phyloP scores from a whole-genome alignment of 2,888 invertebrate species.

The Drosophila putrida region DNA sequence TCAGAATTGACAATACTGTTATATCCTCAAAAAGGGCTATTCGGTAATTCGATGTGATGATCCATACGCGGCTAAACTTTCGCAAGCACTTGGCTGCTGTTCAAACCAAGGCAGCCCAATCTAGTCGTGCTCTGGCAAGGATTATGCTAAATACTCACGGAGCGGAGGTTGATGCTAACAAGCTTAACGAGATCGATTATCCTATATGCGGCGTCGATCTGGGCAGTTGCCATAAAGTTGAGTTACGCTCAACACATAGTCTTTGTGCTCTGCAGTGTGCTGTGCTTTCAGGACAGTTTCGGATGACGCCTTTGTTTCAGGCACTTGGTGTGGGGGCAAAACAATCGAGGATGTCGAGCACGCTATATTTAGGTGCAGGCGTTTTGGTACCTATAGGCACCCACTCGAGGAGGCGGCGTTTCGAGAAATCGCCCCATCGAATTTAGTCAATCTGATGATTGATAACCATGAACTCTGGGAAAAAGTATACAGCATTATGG shows the following conservation, averaged over 20 bases:
- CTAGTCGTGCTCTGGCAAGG: neutral
- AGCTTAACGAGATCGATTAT: neutral
- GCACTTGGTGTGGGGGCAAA: no score
- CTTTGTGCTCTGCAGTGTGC: neutral
- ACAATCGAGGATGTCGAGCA: no score
- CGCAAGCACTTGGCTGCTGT: neutral
- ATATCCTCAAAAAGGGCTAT: neutral
- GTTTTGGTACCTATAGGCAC: no score
- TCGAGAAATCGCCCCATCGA: no score
- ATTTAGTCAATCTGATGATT: no score
- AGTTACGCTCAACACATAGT: neutral
- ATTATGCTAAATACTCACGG: neutral
- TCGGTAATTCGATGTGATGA: neutral
- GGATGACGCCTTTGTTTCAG: neutral
- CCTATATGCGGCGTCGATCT: neutral
- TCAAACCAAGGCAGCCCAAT: neutral
- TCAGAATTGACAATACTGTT: neutral
- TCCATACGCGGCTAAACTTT: neutral
- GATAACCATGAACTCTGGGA: no score
- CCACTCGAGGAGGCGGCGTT: no score
- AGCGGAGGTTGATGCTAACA: neutral
- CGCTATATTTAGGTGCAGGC: no score
- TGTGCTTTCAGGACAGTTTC: neutral
- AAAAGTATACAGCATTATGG: no score
- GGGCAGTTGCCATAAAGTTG: neutral